Base-by-base conservation (phyloP, 2,113 vertebrate species). In the Ctenodactylus gundi region DNA sequence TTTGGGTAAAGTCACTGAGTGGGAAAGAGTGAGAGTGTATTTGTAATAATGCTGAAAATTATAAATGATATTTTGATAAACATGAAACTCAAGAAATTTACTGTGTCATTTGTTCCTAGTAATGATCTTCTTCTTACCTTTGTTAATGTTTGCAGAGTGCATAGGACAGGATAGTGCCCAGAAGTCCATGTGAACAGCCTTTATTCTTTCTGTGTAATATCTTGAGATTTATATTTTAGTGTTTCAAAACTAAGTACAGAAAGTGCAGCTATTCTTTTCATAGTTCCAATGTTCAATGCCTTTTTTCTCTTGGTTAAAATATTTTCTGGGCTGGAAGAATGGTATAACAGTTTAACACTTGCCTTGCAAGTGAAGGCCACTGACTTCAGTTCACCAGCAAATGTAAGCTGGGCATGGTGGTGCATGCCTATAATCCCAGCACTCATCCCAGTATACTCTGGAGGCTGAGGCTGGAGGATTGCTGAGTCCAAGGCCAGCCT, bases 221-320 rank as follows among this genome's bases (percentile, higher is more conserved):
- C 57, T 51, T 84, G 80, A 91, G 46, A 31, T 67, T 60, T 73
- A n/a, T 81, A 57, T 58, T 34, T 91, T 11, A 64, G n/a, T 23
- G 23, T 88, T 94, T 88, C 34, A 84, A 91, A 90, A 91, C 72
- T 91, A 77, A 86, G 53, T 55, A 41, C 23, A 67, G 70, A 65
- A 64, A 78, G 65, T 65, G n/a, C 87, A 80, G n/a, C 58, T 25
- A 23, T 64, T 1, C 7, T 65, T 2, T 17, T 12, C n/a, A n/a
- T 51, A 85, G 75, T 65, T 3, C 62, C 29, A 44, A 6, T 93
- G 76, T 91, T 77, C 2, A 49, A n/a, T 91, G 17, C 46, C 77
- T 72, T 0, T 83, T 91, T 72, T 72, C 39, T 72, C 41, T 72
- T 72, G 41, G 17, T 72, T 46, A 72, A 68, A 67, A n/a, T n/a